phyloP scores from a whole-genome alignment of 2,888 invertebrate genomes.

The Agonopterix arenella region DNA sequence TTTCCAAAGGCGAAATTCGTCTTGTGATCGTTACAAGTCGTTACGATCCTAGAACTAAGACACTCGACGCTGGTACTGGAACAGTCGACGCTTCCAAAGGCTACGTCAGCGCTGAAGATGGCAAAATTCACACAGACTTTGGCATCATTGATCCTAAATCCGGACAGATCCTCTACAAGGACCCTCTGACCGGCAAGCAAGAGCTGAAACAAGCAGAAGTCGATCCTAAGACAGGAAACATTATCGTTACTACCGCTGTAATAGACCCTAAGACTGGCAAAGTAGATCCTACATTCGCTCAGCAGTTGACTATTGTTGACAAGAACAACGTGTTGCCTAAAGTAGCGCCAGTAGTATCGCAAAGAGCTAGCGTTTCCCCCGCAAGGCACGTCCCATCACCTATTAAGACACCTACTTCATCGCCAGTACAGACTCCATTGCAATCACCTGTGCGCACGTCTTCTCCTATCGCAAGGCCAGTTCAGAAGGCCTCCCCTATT shows the following conservation, averaged over 20 bases:
- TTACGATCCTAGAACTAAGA: slow-evolving; percentile 77
- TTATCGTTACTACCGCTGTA: slow-evolving; percentile 73
- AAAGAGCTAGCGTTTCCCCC: slow-evolving; percentile 54
- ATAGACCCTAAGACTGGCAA: slow-evolving; percentile 79
- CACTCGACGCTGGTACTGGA: slow-evolving; percentile 74
- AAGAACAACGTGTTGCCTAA: slow-evolving; percentile 61
- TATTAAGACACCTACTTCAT: slow-evolving; percentile 47
- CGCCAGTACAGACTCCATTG: slow-evolving; percentile 51
- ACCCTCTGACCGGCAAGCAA: slow-evolving; percentile 78
- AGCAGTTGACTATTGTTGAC: slow-evolving; percentile 70
- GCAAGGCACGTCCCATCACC: slow-evolving; percentile 48
- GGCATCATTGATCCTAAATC: slow-evolving; percentile 78
- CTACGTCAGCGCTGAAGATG: slow-evolving; percentile 66
- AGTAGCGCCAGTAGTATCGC: slow-evolving; percentile 35
- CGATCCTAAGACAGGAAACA: slow-evolving; percentile 77
- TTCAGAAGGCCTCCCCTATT: slow-evolving; percentile 55
- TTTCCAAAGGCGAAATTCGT: slow-evolving; percentile 58
- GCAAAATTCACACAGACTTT: slow-evolving; percentile 77
- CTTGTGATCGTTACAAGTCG: slow-evolving; percentile 68
- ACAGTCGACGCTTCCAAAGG: slow-evolving; percentile 74
- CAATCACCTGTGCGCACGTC: slow-evolving; percentile 64
- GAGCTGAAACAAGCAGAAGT: slow-evolving; percentile 79
- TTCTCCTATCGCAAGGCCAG: slow-evolving; percentile 46
- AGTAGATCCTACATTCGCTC: slow-evolving; percentile 74
- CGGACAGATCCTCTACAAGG: slow-evolving; percentile 76